phyloP scores from a whole-genome alignment of 1,140 invertebrate species.

The Anastrepha ludens region DNA sequence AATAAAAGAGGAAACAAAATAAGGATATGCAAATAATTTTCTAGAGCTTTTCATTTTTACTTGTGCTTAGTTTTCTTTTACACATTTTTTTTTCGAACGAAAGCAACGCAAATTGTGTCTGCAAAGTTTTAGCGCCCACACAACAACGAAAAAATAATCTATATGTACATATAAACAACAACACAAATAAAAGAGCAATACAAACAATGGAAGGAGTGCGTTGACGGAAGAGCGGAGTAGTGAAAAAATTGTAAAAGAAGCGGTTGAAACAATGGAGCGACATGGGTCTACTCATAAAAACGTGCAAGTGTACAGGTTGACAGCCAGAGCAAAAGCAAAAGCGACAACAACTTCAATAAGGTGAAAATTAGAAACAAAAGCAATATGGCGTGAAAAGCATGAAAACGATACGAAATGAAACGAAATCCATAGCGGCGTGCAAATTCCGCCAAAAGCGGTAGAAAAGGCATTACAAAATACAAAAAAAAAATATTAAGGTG shows the following conservation, averaged over 20 bases:
- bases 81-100: not conserved
- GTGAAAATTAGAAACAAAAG: not conserved
- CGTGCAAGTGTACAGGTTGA: not conserved
- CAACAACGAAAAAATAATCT: not conserved
- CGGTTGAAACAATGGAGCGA: not conserved
- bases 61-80: not conserved
- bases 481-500: not conserved
- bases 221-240: not conserved
- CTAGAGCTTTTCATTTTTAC: not conserved
- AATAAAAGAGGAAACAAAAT: not conserved
- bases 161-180: not conserved
- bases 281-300: not conserved
- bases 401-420: not conserved
- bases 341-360: not conserved
- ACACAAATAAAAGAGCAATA: not conserved
- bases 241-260: not conserved
- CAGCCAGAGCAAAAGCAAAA: not conserved
- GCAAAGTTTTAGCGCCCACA: constrained; percentile 43
- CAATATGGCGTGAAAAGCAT: not conserved
- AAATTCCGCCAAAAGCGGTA: not conserved
- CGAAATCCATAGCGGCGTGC: not conserved
- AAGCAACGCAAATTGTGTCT: constrained; percentile 20
- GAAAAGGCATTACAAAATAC: not conserved
- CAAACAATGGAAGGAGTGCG: not conserved
- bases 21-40: constrained; percentile 28